A percentile compares a stretch with the other conserved stretches of the same genome.
These are phyloP conservation scores for Plutomurus gul DNA, from an alignment of 1,140 invertebrate species.

Conservation along the genomic window DNA sequence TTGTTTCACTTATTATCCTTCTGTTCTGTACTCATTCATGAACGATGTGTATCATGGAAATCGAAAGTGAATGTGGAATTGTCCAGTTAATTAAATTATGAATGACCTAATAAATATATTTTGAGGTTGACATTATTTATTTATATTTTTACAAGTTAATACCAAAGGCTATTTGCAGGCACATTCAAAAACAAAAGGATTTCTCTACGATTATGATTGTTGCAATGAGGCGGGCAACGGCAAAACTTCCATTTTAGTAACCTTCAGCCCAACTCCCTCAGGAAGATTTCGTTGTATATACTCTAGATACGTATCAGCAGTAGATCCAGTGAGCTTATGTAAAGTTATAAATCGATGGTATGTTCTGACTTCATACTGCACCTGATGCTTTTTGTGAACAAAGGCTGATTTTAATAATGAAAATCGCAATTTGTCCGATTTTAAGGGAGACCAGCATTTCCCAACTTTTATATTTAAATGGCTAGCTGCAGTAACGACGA, in stretches of 20 bases:
- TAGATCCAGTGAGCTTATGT: conserved; percentile 86
- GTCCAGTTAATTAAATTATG: no score
- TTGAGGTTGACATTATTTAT: background rate
- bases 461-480: conserved; percentile 76
- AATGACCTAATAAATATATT: background rate
- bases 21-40: no score
- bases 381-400: conserved; percentile 90
- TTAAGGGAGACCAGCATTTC: conserved; percentile 72
- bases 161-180: background rate
- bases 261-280: conserved; percentile 94
- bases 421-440: conserved; percentile 73
- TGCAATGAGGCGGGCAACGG: conserved; percentile 45
- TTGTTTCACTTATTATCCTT: no score
- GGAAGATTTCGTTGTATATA: conserved; percentile 96
- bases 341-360: conserved; percentile 86
- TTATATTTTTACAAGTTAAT: background rate
- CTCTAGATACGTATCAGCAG: conserved; percentile 92
- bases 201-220: background rate
- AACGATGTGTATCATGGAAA: no score
- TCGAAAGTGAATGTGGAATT: no score
- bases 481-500: conserved; percentile 75
- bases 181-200: background rate
- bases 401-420: conserved; percentile 86
- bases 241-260: conserved; percentile 71
- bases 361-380: conserved; percentile 95